Conservation (phyloP, 1,140 invertebrate species). For the Phortica variegata region DNA sequence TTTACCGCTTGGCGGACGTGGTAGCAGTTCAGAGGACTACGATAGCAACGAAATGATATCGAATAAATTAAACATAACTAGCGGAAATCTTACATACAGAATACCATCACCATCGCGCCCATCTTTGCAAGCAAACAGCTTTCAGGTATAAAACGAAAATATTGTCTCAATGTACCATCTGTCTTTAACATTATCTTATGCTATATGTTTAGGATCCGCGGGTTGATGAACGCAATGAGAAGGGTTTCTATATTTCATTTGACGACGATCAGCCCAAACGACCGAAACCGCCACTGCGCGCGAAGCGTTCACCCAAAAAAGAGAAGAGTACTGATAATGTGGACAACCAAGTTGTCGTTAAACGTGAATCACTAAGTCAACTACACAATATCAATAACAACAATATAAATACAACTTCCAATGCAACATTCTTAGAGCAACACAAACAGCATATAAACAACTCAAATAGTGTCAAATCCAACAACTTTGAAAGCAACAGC, state of each 20-base stretch:
- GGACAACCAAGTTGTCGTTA: slow-evolving; percentile 41
- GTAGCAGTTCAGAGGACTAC: slow-evolving; percentile 46
- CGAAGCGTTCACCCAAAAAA: slow-evolving; percentile 77
- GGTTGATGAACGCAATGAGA: slow-evolving; percentile 65
- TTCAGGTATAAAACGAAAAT: slow-evolving; percentile 64
- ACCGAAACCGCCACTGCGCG: slow-evolving; percentile 81
- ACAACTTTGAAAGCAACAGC: slow-evolving; percentile 18
- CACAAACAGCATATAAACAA: slow-evolving; percentile 24
- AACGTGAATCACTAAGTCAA: slow-evolving; percentile 59
- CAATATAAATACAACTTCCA: slow-evolving; percentile 5
- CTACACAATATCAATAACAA: slow-evolving; percentile 51
- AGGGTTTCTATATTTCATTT: slow-evolving; percentile 95
- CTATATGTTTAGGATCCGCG: slow-evolving; percentile 57
- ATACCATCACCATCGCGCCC: slow-evolving; percentile 77
- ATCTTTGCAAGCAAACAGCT: slow-evolving; percentile 70
- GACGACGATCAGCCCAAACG: slow-evolving; percentile 83
- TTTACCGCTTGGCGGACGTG: slow-evolving; percentile 37
- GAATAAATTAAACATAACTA: slow-evolving; percentile 73
- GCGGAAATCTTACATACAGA: slow-evolving; percentile 82
- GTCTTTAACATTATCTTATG: no score
- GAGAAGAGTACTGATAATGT: slow-evolving; percentile 60
- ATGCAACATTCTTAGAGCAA: slow-evolving; percentile 5
- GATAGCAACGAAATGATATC: slow-evolving; percentile 47
- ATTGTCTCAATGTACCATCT: background rate
- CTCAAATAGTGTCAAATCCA: slow-evolving; percentile 30